Percentiles rank a stretch among this genome's conserved stretches.
Evolutionary conservation across 2,888 invertebrate species (phyloP).

Genomic region (Leptopilina drosophilae): DNA sequence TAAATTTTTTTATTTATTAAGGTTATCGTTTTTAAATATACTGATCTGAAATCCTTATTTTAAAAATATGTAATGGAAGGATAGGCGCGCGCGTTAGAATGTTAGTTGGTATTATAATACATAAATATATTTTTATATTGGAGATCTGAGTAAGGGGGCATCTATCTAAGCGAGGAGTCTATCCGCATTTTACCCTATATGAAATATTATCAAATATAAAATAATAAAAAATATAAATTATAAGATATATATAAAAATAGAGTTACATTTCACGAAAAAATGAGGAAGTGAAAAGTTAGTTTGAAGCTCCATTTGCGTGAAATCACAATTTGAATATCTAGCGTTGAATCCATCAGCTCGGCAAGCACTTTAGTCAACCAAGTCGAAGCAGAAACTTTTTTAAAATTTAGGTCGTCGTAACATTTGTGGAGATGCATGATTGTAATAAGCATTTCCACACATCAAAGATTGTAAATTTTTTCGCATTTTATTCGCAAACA

Average conservation of each 20-base stretch:
- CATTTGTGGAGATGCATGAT: slow-evolving; percentile 20
- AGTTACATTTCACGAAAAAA: slow-evolving; percentile 1
- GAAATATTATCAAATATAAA: too few relatives aligned
- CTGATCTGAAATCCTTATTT: too few relatives aligned
- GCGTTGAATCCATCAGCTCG: slow-evolving; percentile 32
- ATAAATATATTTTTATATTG: too few relatives aligned
- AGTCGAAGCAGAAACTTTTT: slow-evolving; percentile 14
- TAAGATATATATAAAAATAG: neutral
- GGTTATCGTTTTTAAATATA: too few relatives aligned
- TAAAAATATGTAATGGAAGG: too few relatives aligned
- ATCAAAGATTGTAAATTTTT: slow-evolving; percentile 3
- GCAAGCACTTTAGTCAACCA: slow-evolving; percentile 36
- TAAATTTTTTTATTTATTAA: too few relatives aligned
- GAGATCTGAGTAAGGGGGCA: too few relatives aligned
- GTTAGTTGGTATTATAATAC: too few relatives aligned
- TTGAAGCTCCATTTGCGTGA: slow-evolving; percentile 13
- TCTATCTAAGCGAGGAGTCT: too few relatives aligned
- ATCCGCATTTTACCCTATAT: too few relatives aligned
- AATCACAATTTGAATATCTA: slow-evolving; percentile 29
- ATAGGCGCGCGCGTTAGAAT: too few relatives aligned
- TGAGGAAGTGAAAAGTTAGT: slow-evolving; percentile 9
- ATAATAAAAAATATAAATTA: too few relatives aligned
- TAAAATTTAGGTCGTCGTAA: slow-evolving; percentile 40
- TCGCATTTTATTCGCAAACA: neutral
- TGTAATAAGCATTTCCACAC: slow-evolving; percentile 27